A percentile compares a stretch with the other conserved stretches of the same genome.
phyloP scores from a whole-genome alignment of 2,113 vertebrate genomes.

The Lutjanus erythropterus region DNA sequence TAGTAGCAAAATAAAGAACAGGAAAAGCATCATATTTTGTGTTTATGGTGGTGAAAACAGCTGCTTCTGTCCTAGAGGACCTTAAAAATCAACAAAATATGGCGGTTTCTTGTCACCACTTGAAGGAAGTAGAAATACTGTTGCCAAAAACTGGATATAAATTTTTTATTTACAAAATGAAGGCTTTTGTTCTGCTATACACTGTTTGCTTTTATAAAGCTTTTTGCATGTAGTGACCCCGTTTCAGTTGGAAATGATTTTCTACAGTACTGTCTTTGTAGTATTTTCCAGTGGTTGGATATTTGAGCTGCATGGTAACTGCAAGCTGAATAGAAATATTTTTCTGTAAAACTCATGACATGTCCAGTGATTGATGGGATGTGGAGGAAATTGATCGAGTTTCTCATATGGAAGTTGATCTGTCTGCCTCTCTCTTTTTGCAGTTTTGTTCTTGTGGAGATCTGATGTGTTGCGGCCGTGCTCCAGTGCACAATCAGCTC shows the following conservation, averaged over 20 bases:
- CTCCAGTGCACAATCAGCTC: background rate
- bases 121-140: too few species aligned
- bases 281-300: background rate
- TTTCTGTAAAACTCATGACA: background rate
- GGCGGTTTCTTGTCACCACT: too few species aligned
- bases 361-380: constrained; percentile 20
- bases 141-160: too few species aligned
- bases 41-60: too few species aligned
- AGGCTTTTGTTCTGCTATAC: too few species aligned
- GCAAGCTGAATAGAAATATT: background rate
- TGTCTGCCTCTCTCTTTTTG: background rate
- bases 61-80: too few species aligned
- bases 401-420: constrained; percentile 9
- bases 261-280: background rate
- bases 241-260: background rate
- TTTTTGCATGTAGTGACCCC: too few species aligned
- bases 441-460: background rate
- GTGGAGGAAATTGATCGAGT: background rate
- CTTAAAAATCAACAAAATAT: too few species aligned
- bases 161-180: too few species aligned
- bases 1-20: too few species aligned
- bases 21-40: too few species aligned
- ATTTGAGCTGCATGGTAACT: background rate
- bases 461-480: background rate
- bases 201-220: too few species aligned